phyloP scores from a whole-genome alignment of 2,797 vertebrate genomes.

The Oceanodroma leucorhoa region DNA sequence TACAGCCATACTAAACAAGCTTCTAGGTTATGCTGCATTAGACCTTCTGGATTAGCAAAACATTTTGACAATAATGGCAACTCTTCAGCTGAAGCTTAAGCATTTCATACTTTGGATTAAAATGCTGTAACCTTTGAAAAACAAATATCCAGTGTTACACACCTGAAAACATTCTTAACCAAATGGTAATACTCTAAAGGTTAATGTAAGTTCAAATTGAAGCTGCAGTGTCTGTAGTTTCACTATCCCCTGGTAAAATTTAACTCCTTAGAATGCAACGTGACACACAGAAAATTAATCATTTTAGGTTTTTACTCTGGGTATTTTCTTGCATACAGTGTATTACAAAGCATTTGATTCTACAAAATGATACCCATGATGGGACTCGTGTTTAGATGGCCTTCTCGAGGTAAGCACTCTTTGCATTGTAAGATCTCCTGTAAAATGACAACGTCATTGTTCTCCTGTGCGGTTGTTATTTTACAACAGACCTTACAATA shows the following conservation, averaged over 20 bases:
- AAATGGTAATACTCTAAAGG: conserved; percentile 52
- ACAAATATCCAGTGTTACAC: conserved; percentile 60
- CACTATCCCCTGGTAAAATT: conserved; percentile 25
- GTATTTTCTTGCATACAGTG: conserved; percentile 39
- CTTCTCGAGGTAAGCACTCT: neutral
- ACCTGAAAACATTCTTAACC: conserved; percentile 54
- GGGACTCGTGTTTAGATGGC: neutral
- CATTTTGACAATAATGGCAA: conserved; percentile 66
- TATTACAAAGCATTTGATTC: conserved; percentile 38
- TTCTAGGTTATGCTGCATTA: conserved; percentile 61
- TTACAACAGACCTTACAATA: too few species aligned
- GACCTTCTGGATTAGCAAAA: conserved; percentile 68
- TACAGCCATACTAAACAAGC: conserved; percentile 66
- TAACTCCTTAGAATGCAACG: conserved; percentile 64
- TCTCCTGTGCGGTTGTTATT: too few species aligned
- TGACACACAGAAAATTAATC: conserved; percentile 60
- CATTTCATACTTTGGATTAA: conserved; percentile 63
- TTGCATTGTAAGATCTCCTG: neutral
- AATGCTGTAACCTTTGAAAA: conserved; percentile 57
- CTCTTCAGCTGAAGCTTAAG: conserved; percentile 55
- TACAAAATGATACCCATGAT: neutral
- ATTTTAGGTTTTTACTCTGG: conserved; percentile 38
- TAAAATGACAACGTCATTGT: neutral
- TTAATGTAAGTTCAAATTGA: conserved; percentile 59
- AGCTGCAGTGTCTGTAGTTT: conserved; percentile 44